Conservation (phyloP, 2,888 invertebrate genomes). For the Lithophane leautieri region DNA sequence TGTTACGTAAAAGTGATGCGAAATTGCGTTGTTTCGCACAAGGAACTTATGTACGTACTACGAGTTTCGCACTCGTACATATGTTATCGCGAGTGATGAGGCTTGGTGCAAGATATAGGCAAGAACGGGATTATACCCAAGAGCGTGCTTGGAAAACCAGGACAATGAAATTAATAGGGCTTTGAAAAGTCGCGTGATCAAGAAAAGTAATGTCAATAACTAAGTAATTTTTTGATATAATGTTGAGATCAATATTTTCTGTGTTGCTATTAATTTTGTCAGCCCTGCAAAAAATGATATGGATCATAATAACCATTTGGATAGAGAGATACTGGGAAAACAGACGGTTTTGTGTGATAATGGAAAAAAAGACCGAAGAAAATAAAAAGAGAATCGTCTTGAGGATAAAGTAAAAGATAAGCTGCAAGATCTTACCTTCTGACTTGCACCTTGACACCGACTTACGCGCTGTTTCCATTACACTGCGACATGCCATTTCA, state of each 20-base stretch:
- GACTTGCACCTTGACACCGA: constrained; percentile 61
- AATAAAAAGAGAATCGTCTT: not conserved
- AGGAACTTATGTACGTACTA: constrained; percentile 74
- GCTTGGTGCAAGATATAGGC: constrained; percentile 58
- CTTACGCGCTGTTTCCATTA: constrained; percentile 74
- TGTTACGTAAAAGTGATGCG: constrained; percentile 78
- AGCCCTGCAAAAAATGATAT: not conserved
- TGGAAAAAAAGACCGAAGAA: too few species aligned
- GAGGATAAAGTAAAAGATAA: not conserved
- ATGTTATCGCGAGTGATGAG: constrained; percentile 62
- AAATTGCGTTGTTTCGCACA: constrained; percentile 81
- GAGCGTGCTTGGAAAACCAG: too few species aligned
- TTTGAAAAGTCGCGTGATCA: not conserved
- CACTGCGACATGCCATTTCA: constrained; percentile 72
- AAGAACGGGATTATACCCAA: not conserved
- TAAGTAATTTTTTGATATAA: not conserved
- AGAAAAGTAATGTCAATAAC: not conserved
- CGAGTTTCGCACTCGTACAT: constrained; percentile 66
- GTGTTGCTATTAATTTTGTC: not conserved
- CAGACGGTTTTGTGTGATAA: not conserved
- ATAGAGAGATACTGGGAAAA: too few species aligned
- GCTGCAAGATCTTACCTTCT: not conserved
- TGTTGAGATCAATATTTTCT: not conserved
- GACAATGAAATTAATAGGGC: not conserved
- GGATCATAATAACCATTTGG: not conserved